Base-by-base conservation (phyloP, 1,140 invertebrate species). In the Schmidtea mediterranea region DNA sequence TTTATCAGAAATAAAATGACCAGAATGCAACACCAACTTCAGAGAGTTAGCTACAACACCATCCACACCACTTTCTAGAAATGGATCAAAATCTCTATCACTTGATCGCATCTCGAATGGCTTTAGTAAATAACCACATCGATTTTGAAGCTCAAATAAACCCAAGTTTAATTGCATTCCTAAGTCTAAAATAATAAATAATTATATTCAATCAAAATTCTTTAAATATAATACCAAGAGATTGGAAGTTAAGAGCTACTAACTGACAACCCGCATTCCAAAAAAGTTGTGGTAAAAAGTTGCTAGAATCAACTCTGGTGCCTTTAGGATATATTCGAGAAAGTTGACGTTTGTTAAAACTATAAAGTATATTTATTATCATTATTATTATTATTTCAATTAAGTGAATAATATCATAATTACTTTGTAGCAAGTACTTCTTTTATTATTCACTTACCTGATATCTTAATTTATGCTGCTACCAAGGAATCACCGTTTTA, bases 31-130 rank as follows among this genome's bases (percentile, higher is more conserved):
- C 73, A 89, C 78, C 40, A 98, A 89, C 55, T 82, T 78, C 63
- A 90, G 95, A 63, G 87, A 81, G 18, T 87, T 90, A 21, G 92
- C 90, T 61, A 98, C 97, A 0, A 98, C 90, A 57, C 92, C 92
- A 64, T 98, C 90, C 1, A 98, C 90, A 0, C 90, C 89, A 52
- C 82, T 84, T 69, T 98, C 90, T n/a, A 90, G 87, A 62, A 97
- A 98, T 1, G 92, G 92, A 70, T 98, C 90, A 63, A 98, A 98
- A 57, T 76, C 82, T 56, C 83, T 72, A 67, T 98, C 92, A 2
- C 80, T 75, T 43, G 89, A 71, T 52, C 90, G 71, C 89, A 98
- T 95, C 69, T 97, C 98, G 15, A 16, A 5, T 16, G 45, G 45
- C 15, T 46, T 46, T 15, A 46, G 15, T 15, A 46, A 16, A 46